Evolutionary conservation across 2,888 invertebrate genomes (phyloP).

Genomic region (Monochamus alternatus): DNA sequence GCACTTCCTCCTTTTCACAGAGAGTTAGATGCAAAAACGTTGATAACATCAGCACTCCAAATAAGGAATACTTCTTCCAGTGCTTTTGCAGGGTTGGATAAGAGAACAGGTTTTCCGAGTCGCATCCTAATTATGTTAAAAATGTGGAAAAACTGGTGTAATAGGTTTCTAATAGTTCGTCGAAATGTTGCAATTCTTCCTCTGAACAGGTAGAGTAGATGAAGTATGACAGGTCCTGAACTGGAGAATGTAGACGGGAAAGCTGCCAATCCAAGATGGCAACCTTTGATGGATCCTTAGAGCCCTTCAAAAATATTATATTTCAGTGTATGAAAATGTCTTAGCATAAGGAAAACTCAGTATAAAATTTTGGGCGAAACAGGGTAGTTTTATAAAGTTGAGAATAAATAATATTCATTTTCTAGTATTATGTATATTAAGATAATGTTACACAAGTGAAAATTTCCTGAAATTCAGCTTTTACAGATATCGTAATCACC

Average conservation of each 20-base stretch:
- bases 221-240: conserved; percentile 16
- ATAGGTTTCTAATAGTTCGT: conserved; percentile 14
- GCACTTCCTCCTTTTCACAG: conserved; percentile 7
- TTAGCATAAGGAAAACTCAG: no score
- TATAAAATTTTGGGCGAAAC: no score
- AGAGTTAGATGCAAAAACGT: conserved; percentile 25
- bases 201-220: conserved; percentile 9
- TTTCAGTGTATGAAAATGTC: no score
- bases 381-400: no score
- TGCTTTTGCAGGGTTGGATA: conserved; percentile 9
- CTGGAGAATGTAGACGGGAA: conserved; percentile 21
- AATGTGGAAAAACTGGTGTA: conserved; percentile 11
- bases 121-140: conserved; percentile 9
- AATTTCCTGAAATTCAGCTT: no score
- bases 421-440: no score
- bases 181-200: conserved; percentile 11
- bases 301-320: not conserved
- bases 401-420: no score
- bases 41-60: conserved; percentile 17
- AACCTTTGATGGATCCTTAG: conserved; percentile 9
- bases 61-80: conserved; percentile 31
- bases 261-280: conserved; percentile 32
- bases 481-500: no score
- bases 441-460: no score
- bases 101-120: conserved; percentile 13